Base-by-base conservation (phyloP, 2,797 vertebrate species). In the Gila robusta region DNA sequence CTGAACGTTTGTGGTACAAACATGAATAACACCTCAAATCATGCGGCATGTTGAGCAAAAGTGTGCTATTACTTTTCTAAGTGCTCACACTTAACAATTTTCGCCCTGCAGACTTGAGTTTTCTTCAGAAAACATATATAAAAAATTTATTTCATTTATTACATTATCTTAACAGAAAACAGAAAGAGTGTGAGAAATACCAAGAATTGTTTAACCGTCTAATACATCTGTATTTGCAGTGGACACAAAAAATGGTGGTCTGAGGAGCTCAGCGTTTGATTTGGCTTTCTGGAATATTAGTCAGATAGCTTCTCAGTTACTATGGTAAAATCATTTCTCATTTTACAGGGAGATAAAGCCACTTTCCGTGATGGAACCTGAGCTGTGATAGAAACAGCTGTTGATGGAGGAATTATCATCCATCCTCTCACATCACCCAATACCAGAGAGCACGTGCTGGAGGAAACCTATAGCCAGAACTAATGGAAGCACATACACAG, bases 331-430 rank as follows among this genome's bases (percentile, higher is more conserved):
- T 88, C 14, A 72, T 67, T 35, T 66, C 28, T 73, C 26, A 26
- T 88, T 89, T 83, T 59, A 88, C 54, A 81, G 83, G 47, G 17
- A 23, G 52, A 87, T 90, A 79, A 56, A 72, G 74, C 73, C 83
- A 89, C 92, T 94, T 94, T 95, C 92, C 90, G n/a, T 79, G 54
- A 86, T 39, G 93, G 89, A 94, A 94, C 91, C 89, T 88, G 91
- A 94, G 91, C 91, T 5, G 82, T 0, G 0, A 23, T 28, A 35
- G 73, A 87, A 82, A 64, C 80, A 90, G 74, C 89, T 88, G 84
- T 81, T 79, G 85, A 84, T 87, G 5, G 6, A 76, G 85, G 84
- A 85, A 70, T 90, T 91, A 88, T 88, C 89, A 90, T 92, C 84
- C 70, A 82, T 85, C 83, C 81, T 82, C 90, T 87, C 49, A 89